Percentiles rank a stretch among this genome's conserved stretches.
phyloP scores from a whole-genome alignment of 1,140 invertebrate species.

The Diachasma alloeum region DNA sequence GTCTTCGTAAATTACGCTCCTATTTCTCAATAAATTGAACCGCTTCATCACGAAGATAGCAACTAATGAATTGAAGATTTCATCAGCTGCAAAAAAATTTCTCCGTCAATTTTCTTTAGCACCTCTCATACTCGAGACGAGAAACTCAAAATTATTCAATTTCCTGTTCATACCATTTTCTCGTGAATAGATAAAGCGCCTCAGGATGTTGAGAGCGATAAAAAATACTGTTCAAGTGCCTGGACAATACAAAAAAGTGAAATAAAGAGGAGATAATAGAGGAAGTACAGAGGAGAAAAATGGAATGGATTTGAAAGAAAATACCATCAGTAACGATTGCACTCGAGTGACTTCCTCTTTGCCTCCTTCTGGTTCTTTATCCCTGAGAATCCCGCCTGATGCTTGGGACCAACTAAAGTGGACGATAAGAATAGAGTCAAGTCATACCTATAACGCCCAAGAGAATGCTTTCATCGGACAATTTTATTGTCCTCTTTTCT shows the following conservation, averaged over 20 bases:
- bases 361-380: neutral
- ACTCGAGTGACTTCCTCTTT: constrained; percentile 20
- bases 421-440: constrained; percentile 13
- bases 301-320: constrained; percentile 8
- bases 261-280: neutral
- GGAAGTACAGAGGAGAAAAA: neutral
- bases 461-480: neutral
- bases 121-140: neutral
- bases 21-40: no score
- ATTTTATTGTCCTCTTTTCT: neutral
- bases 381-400: neutral
- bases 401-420: neutral
- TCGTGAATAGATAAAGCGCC: neutral
- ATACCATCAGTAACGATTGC: constrained; percentile 17
- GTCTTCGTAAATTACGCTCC: no score
- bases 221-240: neutral
- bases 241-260: neutral
- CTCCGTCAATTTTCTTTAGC: no score
- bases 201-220: neutral
- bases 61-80: no score
- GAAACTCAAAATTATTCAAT: no score
- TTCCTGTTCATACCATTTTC: neutral
- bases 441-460: constrained; percentile 8
- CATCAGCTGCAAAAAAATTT: no score
- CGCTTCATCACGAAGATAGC: no score